Percentiles rank a stretch among this genome's conserved stretches.
Conservation (phyloP, 2,113 vertebrate genomes). For the Phalacrocorax pelagicus region DNA sequence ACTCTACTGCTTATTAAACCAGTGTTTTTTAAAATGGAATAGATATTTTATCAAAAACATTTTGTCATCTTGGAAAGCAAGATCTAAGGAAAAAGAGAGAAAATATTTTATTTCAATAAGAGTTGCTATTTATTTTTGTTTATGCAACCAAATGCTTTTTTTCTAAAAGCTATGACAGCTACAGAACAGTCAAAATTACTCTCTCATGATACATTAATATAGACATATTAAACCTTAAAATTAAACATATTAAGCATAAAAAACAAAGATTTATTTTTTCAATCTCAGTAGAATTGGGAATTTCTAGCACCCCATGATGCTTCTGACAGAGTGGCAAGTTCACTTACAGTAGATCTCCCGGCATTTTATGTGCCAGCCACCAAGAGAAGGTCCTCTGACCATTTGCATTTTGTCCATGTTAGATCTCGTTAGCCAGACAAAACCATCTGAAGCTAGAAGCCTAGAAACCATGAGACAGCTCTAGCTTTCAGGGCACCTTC, state of each 20-base stretch:
- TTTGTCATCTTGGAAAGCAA: neutral
- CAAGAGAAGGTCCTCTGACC: neutral
- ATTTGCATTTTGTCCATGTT: neutral
- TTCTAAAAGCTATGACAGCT: neutral
- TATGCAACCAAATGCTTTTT: neutral
- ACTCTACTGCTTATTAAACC: neutral
- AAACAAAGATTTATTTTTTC: neutral
- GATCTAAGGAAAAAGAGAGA: neutral
- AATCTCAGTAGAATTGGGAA: neutral
- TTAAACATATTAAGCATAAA: neutral
- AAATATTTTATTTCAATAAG: neutral
- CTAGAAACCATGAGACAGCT: neutral
- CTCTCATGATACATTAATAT: neutral
- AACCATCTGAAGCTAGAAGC: neutral
- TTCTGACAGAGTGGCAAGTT: neutral
- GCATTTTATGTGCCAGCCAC: neutral
- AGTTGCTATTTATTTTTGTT: neutral
- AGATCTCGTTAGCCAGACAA: neutral
- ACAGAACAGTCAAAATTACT: neutral
- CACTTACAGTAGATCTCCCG: neutral
- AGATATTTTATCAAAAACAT: neutral
- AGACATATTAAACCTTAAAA: neutral
- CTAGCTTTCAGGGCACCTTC: neutral
- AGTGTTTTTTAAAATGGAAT: neutral
- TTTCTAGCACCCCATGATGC: neutral